These are phyloP conservation scores for Gobiocypris rarus DNA, from an alignment of 2,113 vertebrate genomes.

Conservation along the genomic window DNA sequence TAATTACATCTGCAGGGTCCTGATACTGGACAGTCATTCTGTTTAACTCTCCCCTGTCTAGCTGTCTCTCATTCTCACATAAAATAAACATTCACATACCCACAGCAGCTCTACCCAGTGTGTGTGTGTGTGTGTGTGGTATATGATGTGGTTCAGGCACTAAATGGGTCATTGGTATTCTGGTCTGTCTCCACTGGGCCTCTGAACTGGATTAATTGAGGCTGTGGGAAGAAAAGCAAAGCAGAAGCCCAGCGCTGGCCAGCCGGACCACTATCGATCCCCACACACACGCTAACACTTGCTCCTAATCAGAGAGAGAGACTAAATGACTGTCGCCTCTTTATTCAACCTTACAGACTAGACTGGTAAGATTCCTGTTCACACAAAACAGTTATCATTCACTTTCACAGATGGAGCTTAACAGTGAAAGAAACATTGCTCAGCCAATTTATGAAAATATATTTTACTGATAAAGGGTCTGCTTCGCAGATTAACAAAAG, in stretches of 20 bases:
- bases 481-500: background rate
- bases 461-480: background rate
- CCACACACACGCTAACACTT: background rate
- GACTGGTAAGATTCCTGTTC: background rate
- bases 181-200: constrained; percentile 62
- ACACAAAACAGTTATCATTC: background rate
- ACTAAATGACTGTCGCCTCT: constrained; percentile 17
- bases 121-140: background rate
- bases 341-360: constrained; percentile 10
- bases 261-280: constrained; percentile 30
- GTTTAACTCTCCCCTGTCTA: constrained; percentile 8
- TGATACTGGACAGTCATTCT: background rate
- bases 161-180: constrained; percentile 78
- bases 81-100: background rate
- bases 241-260: constrained; percentile 67
- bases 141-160: constrained; percentile 48
- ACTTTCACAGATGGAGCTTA: background rate
- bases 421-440: background rate
- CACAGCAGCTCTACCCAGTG: background rate
- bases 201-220: constrained; percentile 76
- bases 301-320: constrained; percentile 23
- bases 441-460: background rate
- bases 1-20: background rate
- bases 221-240: constrained; percentile 74
- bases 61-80: background rate